A percentile compares a stretch with the other conserved stretches of the same genome.
Conservation (phyloP, 2,888 invertebrate genomes). For the Gnatocerus cornutus region DNA sequence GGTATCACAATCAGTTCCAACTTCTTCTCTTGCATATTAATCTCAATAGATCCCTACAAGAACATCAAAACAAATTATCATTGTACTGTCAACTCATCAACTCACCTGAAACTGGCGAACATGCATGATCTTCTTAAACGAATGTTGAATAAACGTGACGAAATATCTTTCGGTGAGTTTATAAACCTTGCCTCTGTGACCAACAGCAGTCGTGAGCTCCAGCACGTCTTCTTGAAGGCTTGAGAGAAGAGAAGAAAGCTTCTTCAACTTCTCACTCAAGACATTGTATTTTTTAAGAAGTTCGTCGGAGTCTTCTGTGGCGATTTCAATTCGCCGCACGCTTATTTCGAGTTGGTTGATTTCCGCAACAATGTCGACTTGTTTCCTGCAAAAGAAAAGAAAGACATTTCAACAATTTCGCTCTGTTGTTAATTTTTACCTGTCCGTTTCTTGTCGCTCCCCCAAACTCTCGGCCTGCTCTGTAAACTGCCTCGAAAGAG, state of each 20-base stretch:
- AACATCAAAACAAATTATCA: background rate
- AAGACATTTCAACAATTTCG: conserved; percentile 11
- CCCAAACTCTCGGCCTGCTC: conserved; percentile 72
- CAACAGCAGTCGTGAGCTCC: conserved; percentile 61
- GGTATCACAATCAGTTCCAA: conserved; percentile 75
- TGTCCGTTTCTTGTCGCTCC: conserved; percentile 62
- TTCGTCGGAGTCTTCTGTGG: conserved; percentile 60
- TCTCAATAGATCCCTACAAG: conserved; percentile 74
- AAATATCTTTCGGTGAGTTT: conserved; percentile 68
- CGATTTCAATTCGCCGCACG: conserved; percentile 69
- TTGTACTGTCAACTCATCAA: background rate
- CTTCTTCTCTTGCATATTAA: conserved; percentile 71
- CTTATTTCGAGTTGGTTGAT: conserved; percentile 70
- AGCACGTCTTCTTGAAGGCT: conserved; percentile 58
- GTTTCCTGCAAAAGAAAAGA: conserved; percentile 57
- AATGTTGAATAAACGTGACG: conserved; percentile 67
- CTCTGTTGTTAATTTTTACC: conserved; percentile 16
- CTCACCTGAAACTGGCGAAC: conserved; percentile 77
- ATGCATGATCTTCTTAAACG: conserved; percentile 74
- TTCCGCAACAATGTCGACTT: conserved; percentile 67
- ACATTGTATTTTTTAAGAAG: conserved; percentile 63
- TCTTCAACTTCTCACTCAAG: conserved; percentile 64
- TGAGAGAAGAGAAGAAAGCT: conserved; percentile 62
- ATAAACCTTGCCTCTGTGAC: conserved; percentile 66
- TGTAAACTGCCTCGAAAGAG: conserved; percentile 69